phyloP scores from a whole-genome alignment of 1,140 invertebrate genomes.

The Andricus grossulariae region DNA sequence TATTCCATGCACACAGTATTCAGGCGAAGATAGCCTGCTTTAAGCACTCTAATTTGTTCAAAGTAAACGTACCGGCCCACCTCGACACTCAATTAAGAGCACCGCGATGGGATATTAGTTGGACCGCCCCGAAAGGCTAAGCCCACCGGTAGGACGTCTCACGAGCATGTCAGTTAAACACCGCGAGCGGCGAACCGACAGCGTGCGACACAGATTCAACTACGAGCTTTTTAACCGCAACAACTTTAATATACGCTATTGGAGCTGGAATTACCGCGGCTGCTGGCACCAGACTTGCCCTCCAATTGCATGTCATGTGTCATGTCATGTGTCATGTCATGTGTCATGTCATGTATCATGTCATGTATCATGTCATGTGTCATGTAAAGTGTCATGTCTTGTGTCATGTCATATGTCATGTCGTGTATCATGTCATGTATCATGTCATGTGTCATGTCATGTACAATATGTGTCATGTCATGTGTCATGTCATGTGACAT shows the following conservation, averaged over 20 bases:
- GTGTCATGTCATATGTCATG: too few relatives aligned
- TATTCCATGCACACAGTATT: slow-evolving; percentile 88
- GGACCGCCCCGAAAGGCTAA: slow-evolving; percentile 64
- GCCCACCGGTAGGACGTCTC: slow-evolving; percentile 70
- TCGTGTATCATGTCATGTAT: too few relatives aligned
- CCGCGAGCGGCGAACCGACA: slow-evolving; percentile 60
- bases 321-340: too few relatives aligned
- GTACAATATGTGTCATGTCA: too few relatives aligned
- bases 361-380: too few relatives aligned
- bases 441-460: too few relatives aligned
- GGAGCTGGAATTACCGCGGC: slow-evolving; percentile 94
- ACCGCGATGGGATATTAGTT: slow-evolving; percentile 76
- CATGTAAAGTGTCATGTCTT: too few relatives aligned
- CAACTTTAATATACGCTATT: slow-evolving; percentile 93
- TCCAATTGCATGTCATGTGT: too few relatives aligned
- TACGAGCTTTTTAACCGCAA: slow-evolving; percentile 82
- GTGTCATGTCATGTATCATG: too few relatives aligned
- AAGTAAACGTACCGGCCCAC: slow-evolving; percentile 83
- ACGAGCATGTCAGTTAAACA: slow-evolving; percentile 67
- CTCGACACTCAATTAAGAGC: slow-evolving; percentile 80
- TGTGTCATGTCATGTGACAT: too few relatives aligned
- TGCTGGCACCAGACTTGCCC: too few relatives aligned
- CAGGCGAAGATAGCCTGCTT: slow-evolving; percentile 84
- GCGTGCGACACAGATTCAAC: too few relatives aligned
- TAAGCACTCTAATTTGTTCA: slow-evolving; percentile 89